Evolutionary conservation across 2,113 vertebrate species (phyloP), one percentile per base, ranked within the genome.

Genomic region (Callipepla squamata): DNA sequence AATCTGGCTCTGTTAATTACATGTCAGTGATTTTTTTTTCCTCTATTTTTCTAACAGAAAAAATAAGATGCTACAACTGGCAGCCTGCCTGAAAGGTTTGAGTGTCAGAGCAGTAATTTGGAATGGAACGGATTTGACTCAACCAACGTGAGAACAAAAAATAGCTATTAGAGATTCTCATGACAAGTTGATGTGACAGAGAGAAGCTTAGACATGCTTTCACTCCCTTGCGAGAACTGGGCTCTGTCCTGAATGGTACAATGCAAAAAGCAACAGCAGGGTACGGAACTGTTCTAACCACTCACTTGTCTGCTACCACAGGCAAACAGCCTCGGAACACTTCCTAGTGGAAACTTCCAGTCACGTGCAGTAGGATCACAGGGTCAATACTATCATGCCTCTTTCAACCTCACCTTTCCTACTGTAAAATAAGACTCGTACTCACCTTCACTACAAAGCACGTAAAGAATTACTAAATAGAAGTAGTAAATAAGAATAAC

Each of bases 1-100:
- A 85, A 55, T 79, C 70, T 92, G 62, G 50, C 55, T 91, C 81
- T 7, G 1, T 83, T 95, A 95, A 95, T 94, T 95, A 91, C 48
- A 77, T 15, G 55, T 67, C 70, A 85, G 67, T 0, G 4, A 72
- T 53, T 66, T 81, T 84, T 65, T 59, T 44, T 8, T 13, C 32
- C 81, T 32, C 38, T 86, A 75, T 91, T 53, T 53, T 53, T 72
- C 40, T 86, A 95, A 38, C 32, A 77, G 44, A 70, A 90, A 90
- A 95, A 93, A 85, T 75, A 89, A 85, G 55, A 61, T 72, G 26
- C 74, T 93, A 75, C 88, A 61, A 77, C 42, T 59, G 78, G 75
- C 63, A 89, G 21, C 58, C 69, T 90, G 74, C 65, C 81, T 93
- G 79, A 81, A 82, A 92, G 73, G 90, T 92, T 93, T 82, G 89